Base-by-base conservation (phyloP, 35 echinoderm and acorn worm species). In the Acanthaster planci region DNA sequence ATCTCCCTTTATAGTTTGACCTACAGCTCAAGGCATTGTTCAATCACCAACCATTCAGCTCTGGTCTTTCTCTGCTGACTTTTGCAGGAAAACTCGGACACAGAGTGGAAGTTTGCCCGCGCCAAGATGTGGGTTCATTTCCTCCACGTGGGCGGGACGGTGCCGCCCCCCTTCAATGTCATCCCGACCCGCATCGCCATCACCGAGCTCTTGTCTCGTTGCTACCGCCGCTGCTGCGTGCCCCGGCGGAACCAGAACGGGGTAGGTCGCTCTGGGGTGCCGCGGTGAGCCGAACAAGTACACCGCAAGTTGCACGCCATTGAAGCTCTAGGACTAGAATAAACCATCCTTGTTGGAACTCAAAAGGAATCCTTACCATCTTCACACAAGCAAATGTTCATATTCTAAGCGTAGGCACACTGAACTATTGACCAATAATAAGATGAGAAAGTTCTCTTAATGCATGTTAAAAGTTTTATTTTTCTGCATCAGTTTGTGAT, bases 21-120 rank as follows among this genome's bases (percentile, higher is more conserved):
- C 22, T 57, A 14, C 12, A 57, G 22, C 22, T 57, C 55, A 17
- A 68, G 4, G 60, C 18, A 68, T 68, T 35, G 4, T 68, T 17
- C 60, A 68, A 68, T 27, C n/a, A 57, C 12, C 55, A 68, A 27
- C 8, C 17, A 35, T 6, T 47, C 42, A 47, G 42, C 42, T 47
- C 42, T 47, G 4, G 4, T 47, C 4, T 47, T 47, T 47, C 42
- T 47, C 4, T 12, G 4, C 56, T 17, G 84, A 35, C 34, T 38
- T 72, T 82, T 54, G 14, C 37, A 97, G 95, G 95, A 97, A 90
- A 93, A 97, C 55, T 93, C 95, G 1, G 95, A 97, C 36, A 97
- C 95, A 12, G 95, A 97, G 81, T 97, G 95, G 95, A 97, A 97
- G 72, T 97, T 90, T 51, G 95, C 95, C 7, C 42, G 95, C 15